Percentiles rank a stretch among this genome's conserved stretches.
phyloP scores from a whole-genome alignment of 2,113 vertebrate genomes.

The Danionella cerebrum region DNA sequence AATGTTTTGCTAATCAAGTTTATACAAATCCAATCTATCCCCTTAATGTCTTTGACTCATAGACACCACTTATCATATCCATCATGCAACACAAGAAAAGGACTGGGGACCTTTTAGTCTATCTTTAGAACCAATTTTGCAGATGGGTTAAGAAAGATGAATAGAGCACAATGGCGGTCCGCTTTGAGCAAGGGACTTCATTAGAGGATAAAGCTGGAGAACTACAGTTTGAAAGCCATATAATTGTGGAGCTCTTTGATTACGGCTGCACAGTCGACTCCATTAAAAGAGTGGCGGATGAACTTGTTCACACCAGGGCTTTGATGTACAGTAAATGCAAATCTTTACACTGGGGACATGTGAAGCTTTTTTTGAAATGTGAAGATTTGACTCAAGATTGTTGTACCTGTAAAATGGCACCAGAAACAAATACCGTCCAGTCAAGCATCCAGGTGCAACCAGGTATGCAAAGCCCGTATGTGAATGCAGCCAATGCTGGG shows the following conservation, averaged over 20 bases:
- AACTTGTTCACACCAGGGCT: slow-evolving; percentile 18
- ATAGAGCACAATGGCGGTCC: neutral
- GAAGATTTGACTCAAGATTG: neutral
- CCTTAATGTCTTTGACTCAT: too few species aligned
- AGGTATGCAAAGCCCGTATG: slow-evolving; percentile 71
- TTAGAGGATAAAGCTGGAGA: slow-evolving; percentile 13
- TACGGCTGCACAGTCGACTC: slow-evolving; percentile 19
- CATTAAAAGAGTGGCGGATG: slow-evolving; percentile 13
- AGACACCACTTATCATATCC: too few species aligned
- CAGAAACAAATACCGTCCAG: slow-evolving; percentile 74
- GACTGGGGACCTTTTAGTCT: neutral
- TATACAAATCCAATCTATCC: too few species aligned
- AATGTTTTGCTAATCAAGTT: too few species aligned
- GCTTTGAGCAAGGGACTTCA: slow-evolving; percentile 14
- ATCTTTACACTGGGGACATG: too few species aligned
- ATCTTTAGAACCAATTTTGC: neutral
- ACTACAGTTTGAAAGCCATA: slow-evolving; percentile 6
- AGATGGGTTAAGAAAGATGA: neutral
- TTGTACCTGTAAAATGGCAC: slow-evolving; percentile 79
- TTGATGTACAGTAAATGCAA: slow-evolving; percentile 37
- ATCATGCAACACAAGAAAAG: neutral
- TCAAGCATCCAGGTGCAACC: slow-evolving; percentile 83
- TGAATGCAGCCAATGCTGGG: slow-evolving; percentile 68
- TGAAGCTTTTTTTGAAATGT: too few species aligned
- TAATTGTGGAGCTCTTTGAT: slow-evolving; percentile 32